Base-by-base conservation (phyloP, 2,797 vertebrate genomes). In the Balearica regulorum region DNA sequence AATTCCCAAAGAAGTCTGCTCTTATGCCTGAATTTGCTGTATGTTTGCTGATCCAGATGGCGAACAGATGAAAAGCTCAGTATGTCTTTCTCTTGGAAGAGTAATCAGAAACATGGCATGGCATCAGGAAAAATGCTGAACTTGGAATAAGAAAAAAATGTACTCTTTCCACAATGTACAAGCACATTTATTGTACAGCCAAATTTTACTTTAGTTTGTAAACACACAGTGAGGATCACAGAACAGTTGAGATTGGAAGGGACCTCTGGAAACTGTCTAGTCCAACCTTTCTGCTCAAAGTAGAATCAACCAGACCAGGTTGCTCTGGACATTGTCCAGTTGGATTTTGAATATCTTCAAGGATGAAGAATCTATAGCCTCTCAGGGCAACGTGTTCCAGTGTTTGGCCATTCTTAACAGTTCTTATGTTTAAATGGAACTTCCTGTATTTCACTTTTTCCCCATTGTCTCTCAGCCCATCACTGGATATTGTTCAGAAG, bases 61-160 rank as follows among this genome's bases (percentile, higher is more conserved):
- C 86, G 93, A 95, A n/a, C 82, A 97, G 87, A 86, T 96, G 83
- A 97, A 88, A 94, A 95, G 76, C 94, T 96, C 94, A 91, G 91
- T 94, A 71, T 91, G 82, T 66, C 60, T 91, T 48, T 93, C 11
- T 53, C 65, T 96, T 91, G 93, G 76, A 96, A 88, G 14, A 4
- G 0, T 83, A 70, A 53, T 78, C 71, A 91, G 76, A 91, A 93
- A 73, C 10, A 29, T 90, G 90, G 85, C 57, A 43, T 49, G 31
- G 26, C 61, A 91, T 53, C 69, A 83, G 82, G 55, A 94, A 77
- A 82, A 86, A 83, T 43, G 31, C 41, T 75, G 28, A 91, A 83
- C n/a, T 87, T 2, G 0, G 35, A 55, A 75, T 29, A 22, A 61
- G 7, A 60, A 82, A 68, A 80, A 93, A 78, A 55, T 19, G 9